These are phyloP conservation scores for Acinonyx jubatus DNA, from an alignment of 2,113 vertebrate genomes.

Conservation along the genomic window DNA sequence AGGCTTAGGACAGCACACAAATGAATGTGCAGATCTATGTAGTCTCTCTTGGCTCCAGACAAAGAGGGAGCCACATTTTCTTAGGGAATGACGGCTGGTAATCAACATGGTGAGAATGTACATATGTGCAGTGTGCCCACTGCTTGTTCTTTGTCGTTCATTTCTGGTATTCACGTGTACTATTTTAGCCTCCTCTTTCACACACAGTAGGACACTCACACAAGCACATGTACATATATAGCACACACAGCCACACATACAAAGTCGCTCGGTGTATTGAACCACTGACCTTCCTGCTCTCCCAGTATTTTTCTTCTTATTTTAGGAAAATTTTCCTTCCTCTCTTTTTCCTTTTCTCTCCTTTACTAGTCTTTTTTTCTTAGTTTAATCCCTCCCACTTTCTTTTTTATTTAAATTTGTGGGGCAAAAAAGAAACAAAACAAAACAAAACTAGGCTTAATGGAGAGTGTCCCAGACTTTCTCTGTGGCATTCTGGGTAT, in stretches of 20 bases:
- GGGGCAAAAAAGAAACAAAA: neutral
- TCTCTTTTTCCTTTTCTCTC: neutral
- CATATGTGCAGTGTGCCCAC: neutral
- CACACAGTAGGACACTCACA: neutral
- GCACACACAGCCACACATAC: neutral
- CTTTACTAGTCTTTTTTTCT: neutral
- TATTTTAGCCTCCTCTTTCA: neutral
- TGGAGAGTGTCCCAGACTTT: neutral
- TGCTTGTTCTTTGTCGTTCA: neutral
- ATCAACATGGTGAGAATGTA: neutral
- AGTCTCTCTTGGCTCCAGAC: neutral
- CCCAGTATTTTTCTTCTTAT: neutral
- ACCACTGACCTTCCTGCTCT: neutral
- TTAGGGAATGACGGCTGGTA: neutral
- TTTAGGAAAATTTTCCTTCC: neutral
- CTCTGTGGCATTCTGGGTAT: neutral
- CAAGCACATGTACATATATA: neutral
- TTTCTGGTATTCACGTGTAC: no score
- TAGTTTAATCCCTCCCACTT: neutral
- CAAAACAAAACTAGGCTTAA: neutral
- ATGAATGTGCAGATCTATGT: neutral
- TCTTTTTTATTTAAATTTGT: conserved; percentile 14
- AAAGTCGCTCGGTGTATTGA: neutral
- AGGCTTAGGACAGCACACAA: neutral
- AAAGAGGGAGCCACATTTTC: neutral